These are phyloP conservation scores for Metopia argyrocephala DNA, from an alignment of 2,888 invertebrate species.

Conservation along the genomic window DNA sequence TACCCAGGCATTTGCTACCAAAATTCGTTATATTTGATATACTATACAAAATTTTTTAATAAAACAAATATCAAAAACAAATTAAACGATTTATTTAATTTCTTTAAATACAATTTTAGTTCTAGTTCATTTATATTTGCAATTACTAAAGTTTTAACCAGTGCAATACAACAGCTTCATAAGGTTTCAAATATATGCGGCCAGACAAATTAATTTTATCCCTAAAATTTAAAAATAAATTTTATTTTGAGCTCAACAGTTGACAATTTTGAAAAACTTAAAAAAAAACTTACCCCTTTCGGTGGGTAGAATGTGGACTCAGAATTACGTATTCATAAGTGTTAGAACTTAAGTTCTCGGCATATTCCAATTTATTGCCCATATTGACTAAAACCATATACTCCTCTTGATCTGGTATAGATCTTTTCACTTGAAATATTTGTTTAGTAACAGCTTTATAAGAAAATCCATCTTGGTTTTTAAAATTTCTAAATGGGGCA, in stretches of 20 bases:
- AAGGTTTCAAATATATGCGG: conserved; percentile 70
- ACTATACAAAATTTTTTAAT: no score
- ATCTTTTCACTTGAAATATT: conserved; percentile 73
- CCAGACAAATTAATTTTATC: conserved; percentile 68
- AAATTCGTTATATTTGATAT: no score
- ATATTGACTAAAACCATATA: conserved; percentile 73
- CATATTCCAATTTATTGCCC: conserved; percentile 70
- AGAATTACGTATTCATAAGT: conserved; percentile 71
- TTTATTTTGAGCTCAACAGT: not conserved
- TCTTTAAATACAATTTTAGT: not conserved
- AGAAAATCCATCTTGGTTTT: conserved; percentile 69
- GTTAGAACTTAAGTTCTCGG: conserved; percentile 66
- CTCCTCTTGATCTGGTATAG: conserved; percentile 69
- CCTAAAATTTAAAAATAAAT: conserved; percentile 59
- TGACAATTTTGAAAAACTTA: not conserved
- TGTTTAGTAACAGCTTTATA: conserved; percentile 72
- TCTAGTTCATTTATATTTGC: not conserved
- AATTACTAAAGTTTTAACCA: conserved; percentile 65
- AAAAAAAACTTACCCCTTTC: conserved; percentile 68
- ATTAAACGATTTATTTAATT: not conserved
- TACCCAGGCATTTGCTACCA: no score
- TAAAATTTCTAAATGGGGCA: conserved; percentile 74
- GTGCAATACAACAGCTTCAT: conserved; percentile 72
- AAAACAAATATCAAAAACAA: not conserved
- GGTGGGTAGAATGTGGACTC: conserved; percentile 69